These are phyloP conservation scores for Furcifer pardalis DNA, from an alignment of 2,797 vertebrate genomes.

Conservation along the genomic window DNA sequence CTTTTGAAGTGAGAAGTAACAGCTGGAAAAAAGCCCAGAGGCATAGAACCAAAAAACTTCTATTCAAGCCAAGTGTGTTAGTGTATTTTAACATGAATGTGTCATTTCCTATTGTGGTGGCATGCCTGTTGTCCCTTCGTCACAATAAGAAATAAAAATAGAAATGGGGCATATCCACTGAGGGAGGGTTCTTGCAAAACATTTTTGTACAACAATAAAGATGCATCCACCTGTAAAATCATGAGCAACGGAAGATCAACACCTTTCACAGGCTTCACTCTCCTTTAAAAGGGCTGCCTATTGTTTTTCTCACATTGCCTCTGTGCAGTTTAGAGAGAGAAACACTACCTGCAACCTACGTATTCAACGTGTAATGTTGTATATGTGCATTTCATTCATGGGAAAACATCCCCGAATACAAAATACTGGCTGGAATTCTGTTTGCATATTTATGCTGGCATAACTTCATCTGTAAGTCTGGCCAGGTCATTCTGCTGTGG, in stretches of 20 bases:
- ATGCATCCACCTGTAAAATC: not conserved
- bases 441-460: too few species aligned
- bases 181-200: not conserved
- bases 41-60: constrained; percentile 49
- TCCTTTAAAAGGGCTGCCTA: not conserved
- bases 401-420: not conserved
- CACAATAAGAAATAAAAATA: not conserved
- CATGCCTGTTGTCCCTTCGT: not conserved
- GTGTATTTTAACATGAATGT: constrained; percentile 18
- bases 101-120: constrained; percentile 29
- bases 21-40: constrained; percentile 57
- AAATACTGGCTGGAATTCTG: not conserved
- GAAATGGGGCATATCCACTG: not conserved
- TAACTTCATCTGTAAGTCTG: too few species aligned
- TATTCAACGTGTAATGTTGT: not conserved
- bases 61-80: constrained; percentile 45
- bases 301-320: not conserved
- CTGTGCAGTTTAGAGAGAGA: not conserved
- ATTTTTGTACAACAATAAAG: not conserved
- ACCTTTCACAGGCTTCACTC: not conserved
- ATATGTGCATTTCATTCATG: not conserved
- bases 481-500: too few species aligned
- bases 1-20: constrained; percentile 68
- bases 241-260: not conserved
- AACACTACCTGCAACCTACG: not conserved